Evolutionary conservation across 2,113 vertebrate species (phyloP).

Genomic region (Gobius niger): DNA sequence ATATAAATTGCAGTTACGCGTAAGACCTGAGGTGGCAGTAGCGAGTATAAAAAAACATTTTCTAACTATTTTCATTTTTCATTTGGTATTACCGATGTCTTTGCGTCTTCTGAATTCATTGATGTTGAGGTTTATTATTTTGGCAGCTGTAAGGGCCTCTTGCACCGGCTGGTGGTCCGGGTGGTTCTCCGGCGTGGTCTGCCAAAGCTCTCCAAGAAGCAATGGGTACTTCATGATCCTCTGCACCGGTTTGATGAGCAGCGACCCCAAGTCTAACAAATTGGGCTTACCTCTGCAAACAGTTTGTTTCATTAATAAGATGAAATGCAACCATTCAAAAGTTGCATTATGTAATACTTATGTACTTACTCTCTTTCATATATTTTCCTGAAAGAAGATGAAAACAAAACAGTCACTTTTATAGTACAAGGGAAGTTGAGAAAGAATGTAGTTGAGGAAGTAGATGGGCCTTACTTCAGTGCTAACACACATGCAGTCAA

Average conservation of each 20-base stretch:
- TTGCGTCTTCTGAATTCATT: slow-evolving; percentile 96
- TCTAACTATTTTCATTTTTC: too few species aligned
- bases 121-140: slow-evolving; percentile 90
- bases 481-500: slow-evolving; percentile 84
- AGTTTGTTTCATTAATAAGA: background rate
- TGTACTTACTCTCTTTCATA: slow-evolving; percentile 91
- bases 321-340: background rate
- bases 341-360: background rate
- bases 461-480: slow-evolving; percentile 83
- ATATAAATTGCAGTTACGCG: too few species aligned
- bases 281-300: slow-evolving; percentile 86
- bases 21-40: too few species aligned
- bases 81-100: slow-evolving; percentile 85
- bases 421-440: slow-evolving; percentile 7
- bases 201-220: slow-evolving; percentile 86
- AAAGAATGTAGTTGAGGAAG: slow-evolving; percentile 1
- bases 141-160: slow-evolving; percentile 82
- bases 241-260: slow-evolving; percentile 96
- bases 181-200: slow-evolving; percentile 88
- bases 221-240: slow-evolving; percentile 96
- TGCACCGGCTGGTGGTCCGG: slow-evolving; percentile 81
- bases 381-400: slow-evolving; percentile 83
- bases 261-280: slow-evolving; percentile 90
- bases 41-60: too few species aligned
- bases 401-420: slow-evolving; percentile 34